Base-by-base conservation (phyloP, 2,888 invertebrate genomes). In the Leucania comma region DNA sequence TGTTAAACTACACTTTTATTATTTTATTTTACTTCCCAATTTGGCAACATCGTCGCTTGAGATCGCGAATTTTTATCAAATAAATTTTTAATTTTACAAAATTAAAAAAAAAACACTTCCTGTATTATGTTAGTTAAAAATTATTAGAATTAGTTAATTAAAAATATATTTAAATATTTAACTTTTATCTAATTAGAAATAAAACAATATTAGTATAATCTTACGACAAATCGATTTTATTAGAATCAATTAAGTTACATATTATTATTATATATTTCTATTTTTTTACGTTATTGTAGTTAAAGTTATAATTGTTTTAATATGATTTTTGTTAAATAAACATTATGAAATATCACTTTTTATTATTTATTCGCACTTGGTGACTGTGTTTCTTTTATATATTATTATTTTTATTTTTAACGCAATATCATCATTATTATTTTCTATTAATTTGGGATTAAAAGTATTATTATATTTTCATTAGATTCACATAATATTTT, bases 281-380 rank as follows among this genome's bases (percentile, higher is more conserved):
- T 48, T n/a, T 54, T 24, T 24, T 46, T 4, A 17, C 4, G 17
- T 50, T 76, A 17, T 50, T 46, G n/a, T 68, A 20, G 50, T 57
- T 57, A 17, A 24, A 38, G 4, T 53, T n/a, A n/a, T 57, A 17
- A 54, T 72, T 56, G 48, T 75, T 75, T 12, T 17, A 29, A 24
- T 67, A 54, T 80, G 4, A 24, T 61, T 60, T 80, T 67, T 62
- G 57, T 80, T 75, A 12, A 62, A 75, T 80, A 76, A 75, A 80
- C 9, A 57, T 61, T 42, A 75, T 66, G 8, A 58, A 50, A 58
- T 58, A 58, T 60, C 58, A 59, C n/a, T 32, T 75, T 61, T 61
- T 74, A 60, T 63, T 80, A 29, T 74, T 74, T 63, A 51, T 66
- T 80, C 75, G 66, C 58, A 74, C 64, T 73, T 53, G 29, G 56